These are phyloP conservation scores for Procavia capensis DNA, from an alignment of 2,113 vertebrate species.

Conservation along the genomic window DNA sequence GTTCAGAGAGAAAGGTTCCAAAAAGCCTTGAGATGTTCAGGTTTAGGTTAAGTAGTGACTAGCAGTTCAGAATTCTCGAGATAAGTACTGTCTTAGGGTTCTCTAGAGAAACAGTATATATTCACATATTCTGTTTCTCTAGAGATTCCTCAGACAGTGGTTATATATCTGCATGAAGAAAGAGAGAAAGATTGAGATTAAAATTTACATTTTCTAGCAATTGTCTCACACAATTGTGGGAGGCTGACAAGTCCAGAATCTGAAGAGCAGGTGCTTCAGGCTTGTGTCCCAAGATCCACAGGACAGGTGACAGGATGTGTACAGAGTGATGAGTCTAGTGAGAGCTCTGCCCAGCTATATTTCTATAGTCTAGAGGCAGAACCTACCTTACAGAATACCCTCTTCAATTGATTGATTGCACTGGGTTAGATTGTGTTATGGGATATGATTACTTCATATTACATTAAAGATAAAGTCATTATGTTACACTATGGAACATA, in stretches of 20 bases:
- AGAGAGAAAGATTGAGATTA: neutral
- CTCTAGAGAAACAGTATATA: too few relatives aligned
- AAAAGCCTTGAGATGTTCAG: neutral
- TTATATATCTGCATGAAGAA: neutral
- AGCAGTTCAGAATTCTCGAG: slow-evolving; percentile 20
- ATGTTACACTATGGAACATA: neutral
- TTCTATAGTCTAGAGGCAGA: neutral
- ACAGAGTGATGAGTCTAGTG: neutral
- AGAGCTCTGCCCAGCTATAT: neutral
- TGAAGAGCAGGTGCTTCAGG: neutral
- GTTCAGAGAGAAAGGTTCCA: neutral
- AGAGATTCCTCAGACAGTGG: too few relatives aligned
- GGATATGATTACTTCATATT: neutral
- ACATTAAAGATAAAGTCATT: neutral
- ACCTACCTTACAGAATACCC: neutral
- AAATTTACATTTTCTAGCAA: neutral
- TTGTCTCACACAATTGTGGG: neutral
- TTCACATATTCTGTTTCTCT: too few relatives aligned
- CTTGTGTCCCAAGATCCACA: neutral
- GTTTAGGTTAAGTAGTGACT: neutral
- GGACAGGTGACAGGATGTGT: neutral
- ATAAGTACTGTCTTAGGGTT: neutral
- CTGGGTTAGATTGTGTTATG: neutral
- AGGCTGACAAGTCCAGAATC: neutral
- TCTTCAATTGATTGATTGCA: neutral